A percentile compares a stretch with the other conserved stretches of the same genome.
Conservation (phyloP, 92 coral and sea anemone species). For the Bergia sp. region DNA sequence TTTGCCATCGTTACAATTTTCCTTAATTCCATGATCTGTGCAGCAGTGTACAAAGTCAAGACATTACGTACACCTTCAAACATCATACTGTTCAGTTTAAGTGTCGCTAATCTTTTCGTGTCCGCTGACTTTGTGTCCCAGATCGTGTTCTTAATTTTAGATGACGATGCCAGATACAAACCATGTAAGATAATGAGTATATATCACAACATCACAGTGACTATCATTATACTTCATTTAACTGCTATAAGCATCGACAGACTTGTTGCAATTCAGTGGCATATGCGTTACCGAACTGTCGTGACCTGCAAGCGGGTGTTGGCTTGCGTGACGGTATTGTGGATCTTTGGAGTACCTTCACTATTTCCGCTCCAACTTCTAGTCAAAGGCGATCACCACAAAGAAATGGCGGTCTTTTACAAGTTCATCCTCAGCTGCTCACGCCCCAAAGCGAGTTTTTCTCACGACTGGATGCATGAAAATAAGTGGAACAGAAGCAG, state of each 20-base stretch:
- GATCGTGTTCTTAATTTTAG: not conserved
- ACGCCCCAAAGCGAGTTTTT: no score
- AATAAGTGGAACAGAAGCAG: not conserved
- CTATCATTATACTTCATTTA: conserved; percentile 33
- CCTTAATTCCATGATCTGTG: no score
- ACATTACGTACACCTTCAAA: no score
- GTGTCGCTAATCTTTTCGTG: no score
- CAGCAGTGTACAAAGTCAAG: no score
- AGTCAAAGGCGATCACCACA: no score
- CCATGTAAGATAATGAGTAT: not conserved
- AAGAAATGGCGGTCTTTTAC: no score
- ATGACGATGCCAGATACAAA: not conserved
- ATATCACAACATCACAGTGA: not conserved
- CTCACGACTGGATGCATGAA: not conserved
- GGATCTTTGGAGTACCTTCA: not conserved
- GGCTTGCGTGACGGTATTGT: not conserved
- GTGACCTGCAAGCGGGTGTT: not conserved
- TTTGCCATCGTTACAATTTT: no score
- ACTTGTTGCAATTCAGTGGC: conserved; percentile 37
- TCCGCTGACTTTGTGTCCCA: not conserved
- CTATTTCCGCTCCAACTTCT: not conserved
- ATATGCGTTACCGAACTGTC: conserved; percentile 17
- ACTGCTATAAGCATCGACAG: conserved; percentile 22
- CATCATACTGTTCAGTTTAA: not conserved
- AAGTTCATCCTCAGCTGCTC: no score